phyloP scores from a whole-genome alignment of 2,797 vertebrate genomes.

The Tolypeutes matacus region DNA sequence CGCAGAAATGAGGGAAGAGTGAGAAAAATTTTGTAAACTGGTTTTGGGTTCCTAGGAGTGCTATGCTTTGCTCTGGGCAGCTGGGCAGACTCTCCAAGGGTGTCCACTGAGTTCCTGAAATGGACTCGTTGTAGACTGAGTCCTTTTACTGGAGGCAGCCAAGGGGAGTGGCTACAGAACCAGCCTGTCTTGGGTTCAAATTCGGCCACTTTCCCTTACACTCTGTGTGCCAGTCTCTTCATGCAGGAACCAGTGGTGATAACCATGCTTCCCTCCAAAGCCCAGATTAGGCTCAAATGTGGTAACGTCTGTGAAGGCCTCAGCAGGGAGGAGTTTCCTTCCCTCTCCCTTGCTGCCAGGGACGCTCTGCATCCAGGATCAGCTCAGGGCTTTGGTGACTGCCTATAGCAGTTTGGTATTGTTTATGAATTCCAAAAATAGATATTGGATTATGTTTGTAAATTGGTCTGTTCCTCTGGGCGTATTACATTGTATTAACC shows the following conservation, averaged over 20 bases:
- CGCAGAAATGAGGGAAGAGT: background rate
- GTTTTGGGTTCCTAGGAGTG: background rate
- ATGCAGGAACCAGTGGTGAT: too few relatives aligned
- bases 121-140: fast-evolving
- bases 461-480: too few relatives aligned
- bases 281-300: background rate
- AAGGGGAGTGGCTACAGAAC: background rate
- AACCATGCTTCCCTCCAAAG: background rate
- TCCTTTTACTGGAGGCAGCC: background rate
- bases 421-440: too few relatives aligned
- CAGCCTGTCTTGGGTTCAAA: background rate
- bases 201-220: background rate
- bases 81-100: background rate
- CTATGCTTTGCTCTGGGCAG: background rate
- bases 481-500: too few relatives aligned
- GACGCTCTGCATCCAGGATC: fast-evolving
- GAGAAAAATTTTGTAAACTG: background rate
- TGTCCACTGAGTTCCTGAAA: background rate
- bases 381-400: fast-evolving
- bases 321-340: too few relatives aligned
- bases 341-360: fast-evolving
- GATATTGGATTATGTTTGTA: too few relatives aligned
- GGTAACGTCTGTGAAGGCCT: background rate
- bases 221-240: fast-evolving
- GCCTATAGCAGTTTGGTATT: too few relatives aligned